phyloP scores from a whole-genome alignment of 1,140 invertebrate genomes.

The Pogonognathellus flavescens region DNA sequence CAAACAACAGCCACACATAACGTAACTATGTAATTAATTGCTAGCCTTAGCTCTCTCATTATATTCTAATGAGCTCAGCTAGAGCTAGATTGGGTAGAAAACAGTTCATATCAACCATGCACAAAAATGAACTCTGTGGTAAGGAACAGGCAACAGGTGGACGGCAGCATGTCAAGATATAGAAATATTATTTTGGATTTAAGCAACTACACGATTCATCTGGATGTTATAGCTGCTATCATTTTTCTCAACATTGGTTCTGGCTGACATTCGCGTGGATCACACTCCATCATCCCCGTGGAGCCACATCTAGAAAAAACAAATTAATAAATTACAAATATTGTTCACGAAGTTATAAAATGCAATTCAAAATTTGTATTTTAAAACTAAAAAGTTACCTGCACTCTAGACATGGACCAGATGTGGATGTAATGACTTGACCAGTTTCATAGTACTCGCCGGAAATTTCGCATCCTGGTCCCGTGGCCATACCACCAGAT shows the following conservation, averaged over 20 bases:
- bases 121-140: constrained; percentile 41
- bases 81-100: constrained; percentile 27
- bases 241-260: constrained; percentile 90
- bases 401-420: constrained; percentile 92
- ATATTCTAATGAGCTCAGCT: constrained; percentile 17
- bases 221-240: constrained; percentile 76
- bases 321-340: constrained; percentile 40
- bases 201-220: constrained; percentile 58
- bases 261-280: constrained; percentile 87
- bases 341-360: constrained; percentile 34
- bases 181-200: constrained; percentile 53
- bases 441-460: constrained; percentile 86
- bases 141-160: constrained; percentile 49
- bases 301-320: constrained; percentile 80
- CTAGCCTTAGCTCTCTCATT: neutral
- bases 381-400: constrained; percentile 77
- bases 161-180: constrained; percentile 42
- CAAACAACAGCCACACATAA: constrained; percentile 22
- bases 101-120: constrained; percentile 46
- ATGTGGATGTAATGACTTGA: constrained; percentile 84
- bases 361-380: constrained; percentile 68
- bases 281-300: constrained; percentile 92
- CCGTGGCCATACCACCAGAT: constrained; percentile 72
- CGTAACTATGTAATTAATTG: constrained; percentile 15
- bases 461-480: constrained; percentile 86